Evolutionary conservation across 2,888 invertebrate species (phyloP).

Genomic region (Rhamphomyia laevipes): DNA sequence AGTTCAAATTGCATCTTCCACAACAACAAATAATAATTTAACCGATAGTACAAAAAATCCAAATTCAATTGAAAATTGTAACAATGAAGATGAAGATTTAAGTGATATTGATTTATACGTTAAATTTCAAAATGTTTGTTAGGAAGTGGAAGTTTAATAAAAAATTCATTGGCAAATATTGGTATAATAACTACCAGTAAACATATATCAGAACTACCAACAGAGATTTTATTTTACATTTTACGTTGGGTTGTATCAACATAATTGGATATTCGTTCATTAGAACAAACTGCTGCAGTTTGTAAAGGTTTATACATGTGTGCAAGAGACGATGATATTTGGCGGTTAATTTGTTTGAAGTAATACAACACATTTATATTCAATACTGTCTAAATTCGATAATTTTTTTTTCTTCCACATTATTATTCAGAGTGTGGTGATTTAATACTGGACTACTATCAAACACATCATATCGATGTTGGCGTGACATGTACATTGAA

Average conservation of each 20-base stretch:
- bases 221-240: conserved; percentile 75
- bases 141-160: too few relatives aligned
- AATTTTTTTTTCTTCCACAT: too few relatives aligned
- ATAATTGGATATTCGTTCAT: conserved; percentile 71
- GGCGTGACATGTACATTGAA: conserved; percentile 81
- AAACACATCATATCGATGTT: conserved; percentile 44
- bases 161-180: conserved; percentile 14
- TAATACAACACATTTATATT: too few relatives aligned
- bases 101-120: conserved; percentile 25
- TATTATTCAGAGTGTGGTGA: conserved; percentile 79
- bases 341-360: conserved; percentile 73
- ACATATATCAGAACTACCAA: conserved; percentile 76
- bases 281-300: conserved; percentile 68
- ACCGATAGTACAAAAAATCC: neutral
- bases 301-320: conserved; percentile 81
- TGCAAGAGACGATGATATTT: conserved; percentile 74
- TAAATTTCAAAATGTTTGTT: conserved; percentile 25
- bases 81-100: conserved; percentile 15
- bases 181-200: conserved; percentile 45
- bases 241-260: conserved; percentile 83
- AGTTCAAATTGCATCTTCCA: neutral
- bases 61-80: neutral
- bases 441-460: conserved; percentile 59
- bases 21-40: neutral
- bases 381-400: too few relatives aligned